Evolutionary conservation across 2,113 vertebrate species (phyloP).

Genomic region (Cephalophus harveyi): DNA sequence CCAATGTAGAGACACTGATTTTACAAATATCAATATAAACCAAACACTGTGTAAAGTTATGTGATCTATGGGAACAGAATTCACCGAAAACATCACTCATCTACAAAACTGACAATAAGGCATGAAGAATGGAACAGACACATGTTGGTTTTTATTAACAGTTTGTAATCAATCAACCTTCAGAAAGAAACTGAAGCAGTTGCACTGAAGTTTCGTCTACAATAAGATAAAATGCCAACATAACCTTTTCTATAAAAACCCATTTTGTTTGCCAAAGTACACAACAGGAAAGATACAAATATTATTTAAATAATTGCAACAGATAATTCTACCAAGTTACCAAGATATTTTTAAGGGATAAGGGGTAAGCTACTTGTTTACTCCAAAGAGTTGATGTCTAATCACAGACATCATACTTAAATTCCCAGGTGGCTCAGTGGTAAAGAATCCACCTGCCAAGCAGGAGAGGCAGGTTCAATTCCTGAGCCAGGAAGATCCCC

Average conservation of each 20-base stretch:
- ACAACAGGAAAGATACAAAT: neutral
- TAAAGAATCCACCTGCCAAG: neutral
- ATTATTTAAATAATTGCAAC: neutral
- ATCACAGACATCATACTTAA: neutral
- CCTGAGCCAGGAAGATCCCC: neutral
- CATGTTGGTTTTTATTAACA: neutral
- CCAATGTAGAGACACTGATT: neutral
- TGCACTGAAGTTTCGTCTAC: neutral
- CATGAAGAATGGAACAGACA: neutral
- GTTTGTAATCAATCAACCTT: neutral
- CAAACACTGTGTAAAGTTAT: neutral
- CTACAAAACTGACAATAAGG: neutral
- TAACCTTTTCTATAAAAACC: neutral
- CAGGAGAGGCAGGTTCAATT: neutral
- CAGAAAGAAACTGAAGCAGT: neutral
- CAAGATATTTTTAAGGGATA: neutral
- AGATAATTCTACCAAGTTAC: neutral
- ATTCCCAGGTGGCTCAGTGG: neutral
- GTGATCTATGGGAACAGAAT: neutral
- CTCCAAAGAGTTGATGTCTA: neutral
- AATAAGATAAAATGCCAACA: neutral
- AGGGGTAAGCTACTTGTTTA: neutral
- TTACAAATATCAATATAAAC: neutral
- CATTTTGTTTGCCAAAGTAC: neutral
- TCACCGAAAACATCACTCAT: neutral